Conservation (phyloP, 2,797 vertebrate species). For the Brachymystax lenok region DNA sequence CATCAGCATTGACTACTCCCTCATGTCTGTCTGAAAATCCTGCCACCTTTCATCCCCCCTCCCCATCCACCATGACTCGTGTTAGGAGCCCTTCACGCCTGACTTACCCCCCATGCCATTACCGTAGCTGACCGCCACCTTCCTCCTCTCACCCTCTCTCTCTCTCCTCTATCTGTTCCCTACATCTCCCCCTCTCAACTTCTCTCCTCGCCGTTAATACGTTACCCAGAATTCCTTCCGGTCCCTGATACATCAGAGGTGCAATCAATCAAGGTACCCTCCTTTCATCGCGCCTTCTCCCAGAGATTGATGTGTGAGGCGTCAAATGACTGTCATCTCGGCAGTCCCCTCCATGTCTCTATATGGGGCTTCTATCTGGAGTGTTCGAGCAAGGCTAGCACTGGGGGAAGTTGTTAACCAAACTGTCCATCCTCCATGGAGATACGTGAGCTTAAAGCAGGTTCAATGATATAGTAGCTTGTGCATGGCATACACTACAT, state of each 20-base stretch:
- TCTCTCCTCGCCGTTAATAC: constrained; percentile 31
- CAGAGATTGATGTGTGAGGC: constrained; percentile 35
- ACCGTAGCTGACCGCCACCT: constrained; percentile 49
- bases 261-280: constrained; percentile 65
- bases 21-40: neutral
- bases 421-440: constrained; percentile 4
- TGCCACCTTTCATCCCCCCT: constrained; percentile 14
- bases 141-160: constrained; percentile 3
- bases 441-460: constrained; percentile 2
- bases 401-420: constrained; percentile 7
- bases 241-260: constrained; percentile 56
- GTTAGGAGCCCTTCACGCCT: constrained; percentile 55
- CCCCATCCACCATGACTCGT: constrained; percentile 26
- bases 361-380: neutral
- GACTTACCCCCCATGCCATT: constrained; percentile 50
- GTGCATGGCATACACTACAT: too few species aligned
- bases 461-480: neutral
- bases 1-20: constrained; percentile 20
- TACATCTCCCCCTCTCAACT: neutral
- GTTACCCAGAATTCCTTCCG: constrained; percentile 45
- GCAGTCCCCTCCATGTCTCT: constrained; percentile 11
- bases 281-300: constrained; percentile 42
- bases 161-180: neutral
- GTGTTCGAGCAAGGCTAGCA: constrained; percentile 19
- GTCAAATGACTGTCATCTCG: constrained; percentile 45